phyloP scores from a whole-genome alignment of 2,888 invertebrate genomes.

The Stenichneumon culpator region DNA sequence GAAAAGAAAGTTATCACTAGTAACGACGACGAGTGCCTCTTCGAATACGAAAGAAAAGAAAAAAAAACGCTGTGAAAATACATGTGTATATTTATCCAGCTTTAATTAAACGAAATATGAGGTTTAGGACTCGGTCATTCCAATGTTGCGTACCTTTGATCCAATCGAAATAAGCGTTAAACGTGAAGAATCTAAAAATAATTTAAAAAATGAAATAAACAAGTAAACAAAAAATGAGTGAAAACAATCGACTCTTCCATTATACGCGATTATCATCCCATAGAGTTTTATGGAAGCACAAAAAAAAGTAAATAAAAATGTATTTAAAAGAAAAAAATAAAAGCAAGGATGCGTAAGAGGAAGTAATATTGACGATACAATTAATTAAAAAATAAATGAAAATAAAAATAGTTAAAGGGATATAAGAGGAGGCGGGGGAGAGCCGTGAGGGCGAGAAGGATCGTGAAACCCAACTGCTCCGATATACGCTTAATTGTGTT shows the following conservation, averaged over 20 bases:
- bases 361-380: conserved; percentile 33
- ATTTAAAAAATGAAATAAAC: background rate
- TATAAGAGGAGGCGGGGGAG: conserved; percentile 48
- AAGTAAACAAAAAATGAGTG: conserved; percentile 40
- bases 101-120: conserved; percentile 60
- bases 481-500: conserved; percentile 83
- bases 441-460: conserved; percentile 64
- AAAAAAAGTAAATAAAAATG: conserved; percentile 48
- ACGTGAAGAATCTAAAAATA: conserved; percentile 22
- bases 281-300: conserved; percentile 65
- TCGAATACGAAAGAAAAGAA: conserved; percentile 37
- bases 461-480: conserved; percentile 79
- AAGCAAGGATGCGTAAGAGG: conserved; percentile 15
- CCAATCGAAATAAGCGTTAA: conserved; percentile 36
- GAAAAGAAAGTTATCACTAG: conserved; percentile 53
- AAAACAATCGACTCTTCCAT: conserved; percentile 65
- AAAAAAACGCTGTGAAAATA: conserved; percentile 28
- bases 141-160: conserved; percentile 47
- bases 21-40: conserved; percentile 59
- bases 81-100: conserved; percentile 47
- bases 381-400: conserved; percentile 32
- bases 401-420: conserved; percentile 30
- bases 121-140: conserved; percentile 62
- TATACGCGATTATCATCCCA: conserved; percentile 58
- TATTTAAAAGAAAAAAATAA: conserved; percentile 20